Percentiles rank a stretch among this genome's conserved stretches.
phyloP scores from a whole-genome alignment of 2,113 vertebrate species.

The Forbesichthys agassizii region DNA sequence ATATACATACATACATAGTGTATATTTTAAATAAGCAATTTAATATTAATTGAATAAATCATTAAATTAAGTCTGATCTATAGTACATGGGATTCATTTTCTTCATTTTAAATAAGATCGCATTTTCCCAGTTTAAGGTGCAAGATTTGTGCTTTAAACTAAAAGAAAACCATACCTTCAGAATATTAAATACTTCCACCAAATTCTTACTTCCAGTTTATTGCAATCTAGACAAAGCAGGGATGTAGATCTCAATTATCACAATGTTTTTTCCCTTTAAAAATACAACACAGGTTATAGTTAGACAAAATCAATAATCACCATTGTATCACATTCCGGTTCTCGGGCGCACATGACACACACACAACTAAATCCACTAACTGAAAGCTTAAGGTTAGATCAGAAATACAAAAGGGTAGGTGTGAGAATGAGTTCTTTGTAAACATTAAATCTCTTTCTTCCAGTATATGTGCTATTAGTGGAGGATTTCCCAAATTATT shows the following conservation, averaged over 20 bases:
- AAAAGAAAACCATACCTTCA: not conserved
- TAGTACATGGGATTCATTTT: not conserved
- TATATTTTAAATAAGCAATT: no score
- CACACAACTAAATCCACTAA: conserved; percentile 4
- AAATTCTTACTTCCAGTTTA: conserved; percentile 73
- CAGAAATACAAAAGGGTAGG: conserved; percentile 47
- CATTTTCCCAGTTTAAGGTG: not conserved
- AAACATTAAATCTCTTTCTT: conserved; percentile 48
- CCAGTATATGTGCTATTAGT: conserved; percentile 2
- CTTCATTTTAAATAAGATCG: not conserved
- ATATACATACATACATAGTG: no score
- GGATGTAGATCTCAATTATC: conserved; percentile 33
- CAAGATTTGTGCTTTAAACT: not conserved
- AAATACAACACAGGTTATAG: conserved; percentile 40
- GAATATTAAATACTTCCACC: conserved; percentile 17
- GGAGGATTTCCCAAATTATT: conserved; percentile 15
- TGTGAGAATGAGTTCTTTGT: conserved; percentile 57
- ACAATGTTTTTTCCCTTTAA: conserved; percentile 23
- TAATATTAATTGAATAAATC: no score
- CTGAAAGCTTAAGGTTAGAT: conserved; percentile 37
- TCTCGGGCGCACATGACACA: conserved; percentile 30
- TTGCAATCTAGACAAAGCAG: conserved; percentile 67
- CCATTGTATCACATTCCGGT: conserved; percentile 38
- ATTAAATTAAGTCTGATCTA: not conserved
- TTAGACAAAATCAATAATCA: conserved; percentile 8